Percentiles rank a stretch among this genome's conserved stretches.
phyloP scores from a whole-genome alignment of 2,113 vertebrate genomes.

The Paramormyrops kingsleyae region DNA sequence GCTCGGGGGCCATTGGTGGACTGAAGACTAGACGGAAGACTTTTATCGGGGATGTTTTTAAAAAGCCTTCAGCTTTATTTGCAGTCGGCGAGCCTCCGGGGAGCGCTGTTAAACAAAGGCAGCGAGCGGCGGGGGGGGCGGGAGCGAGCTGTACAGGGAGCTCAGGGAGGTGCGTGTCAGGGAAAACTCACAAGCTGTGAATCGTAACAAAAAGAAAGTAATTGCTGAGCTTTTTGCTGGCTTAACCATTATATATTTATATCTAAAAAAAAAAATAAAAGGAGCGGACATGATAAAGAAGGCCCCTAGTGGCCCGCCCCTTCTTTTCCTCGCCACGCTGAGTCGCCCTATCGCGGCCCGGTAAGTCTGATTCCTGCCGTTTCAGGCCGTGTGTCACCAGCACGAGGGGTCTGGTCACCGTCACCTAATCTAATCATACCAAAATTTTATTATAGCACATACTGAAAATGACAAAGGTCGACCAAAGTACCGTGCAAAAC shows the following conservation, averaged over 20 bases:
- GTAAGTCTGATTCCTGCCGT: neutral
- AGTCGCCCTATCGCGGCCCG: neutral
- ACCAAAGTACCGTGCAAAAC: neutral
- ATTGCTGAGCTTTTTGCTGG: neutral
- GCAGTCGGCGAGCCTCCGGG: neutral
- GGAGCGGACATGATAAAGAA: neutral
- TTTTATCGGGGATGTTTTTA: constrained; percentile 14
- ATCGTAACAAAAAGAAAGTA: neutral
- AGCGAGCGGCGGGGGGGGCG: neutral
- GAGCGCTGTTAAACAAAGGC: neutral
- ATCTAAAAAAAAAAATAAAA: neutral
- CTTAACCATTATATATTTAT: neutral
- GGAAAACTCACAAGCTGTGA: neutral
- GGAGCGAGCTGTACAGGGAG: neutral
- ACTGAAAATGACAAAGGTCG: neutral
- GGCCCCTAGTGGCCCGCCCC: neutral
- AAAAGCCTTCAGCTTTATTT: constrained; percentile 19
- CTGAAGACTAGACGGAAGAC: neutral
- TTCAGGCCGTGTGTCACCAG: neutral
- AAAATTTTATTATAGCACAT: neutral
- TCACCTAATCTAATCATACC: neutral
- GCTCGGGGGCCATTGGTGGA: neutral
- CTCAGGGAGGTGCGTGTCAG: neutral
- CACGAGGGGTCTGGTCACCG: neutral
- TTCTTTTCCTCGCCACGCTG: neutral